Conservation (phyloP, 2,113 vertebrate genomes). For the Ranitomeya imitator region DNA sequence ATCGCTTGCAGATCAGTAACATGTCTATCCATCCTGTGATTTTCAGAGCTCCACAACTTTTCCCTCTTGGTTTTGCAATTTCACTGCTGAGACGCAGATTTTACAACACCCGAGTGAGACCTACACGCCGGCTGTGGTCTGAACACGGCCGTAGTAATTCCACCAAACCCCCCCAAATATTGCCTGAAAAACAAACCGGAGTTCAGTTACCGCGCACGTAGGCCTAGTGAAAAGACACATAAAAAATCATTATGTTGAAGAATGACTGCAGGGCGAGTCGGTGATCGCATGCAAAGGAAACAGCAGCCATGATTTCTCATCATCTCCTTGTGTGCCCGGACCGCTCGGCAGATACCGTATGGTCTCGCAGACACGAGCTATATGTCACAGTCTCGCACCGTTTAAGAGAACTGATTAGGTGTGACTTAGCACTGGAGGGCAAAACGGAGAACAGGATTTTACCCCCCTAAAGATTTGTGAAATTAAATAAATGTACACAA, state of each 20-base stretch:
- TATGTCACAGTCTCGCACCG: slow-evolving; percentile 34
- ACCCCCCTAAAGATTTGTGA: slow-evolving; percentile 11
- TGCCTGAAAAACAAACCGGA: background rate
- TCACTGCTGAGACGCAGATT: too few species aligned
- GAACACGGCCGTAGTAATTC: background rate
- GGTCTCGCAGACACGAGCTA: slow-evolving; percentile 12
- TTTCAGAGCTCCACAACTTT: too few species aligned
- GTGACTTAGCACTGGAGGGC: slow-evolving; percentile 15
- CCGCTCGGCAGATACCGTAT: slow-evolving; percentile 49
- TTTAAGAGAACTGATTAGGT: slow-evolving; percentile 36
- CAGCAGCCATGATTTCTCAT: slow-evolving; percentile 44
- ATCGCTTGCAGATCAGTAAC: too few species aligned
- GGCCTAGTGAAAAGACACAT: slow-evolving; percentile 9
- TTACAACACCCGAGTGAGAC: background rate
- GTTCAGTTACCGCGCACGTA: background rate
- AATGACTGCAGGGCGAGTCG: slow-evolving; percentile 29
- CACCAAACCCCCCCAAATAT: background rate
- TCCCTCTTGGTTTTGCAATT: too few species aligned
- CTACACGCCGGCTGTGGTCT: background rate
- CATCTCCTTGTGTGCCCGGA: slow-evolving; percentile 48
- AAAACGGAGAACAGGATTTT: background rate
- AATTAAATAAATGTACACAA: slow-evolving; percentile 42
- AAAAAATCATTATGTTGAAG: slow-evolving; percentile 41
- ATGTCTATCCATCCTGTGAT: too few species aligned
- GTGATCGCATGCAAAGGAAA: slow-evolving; percentile 38